Percentiles rank a stretch among this genome's conserved stretches.
Evolutionary conservation across 2,797 vertebrate species (phyloP).

Genomic region (Microctenopoma steveboyesi): DNA sequence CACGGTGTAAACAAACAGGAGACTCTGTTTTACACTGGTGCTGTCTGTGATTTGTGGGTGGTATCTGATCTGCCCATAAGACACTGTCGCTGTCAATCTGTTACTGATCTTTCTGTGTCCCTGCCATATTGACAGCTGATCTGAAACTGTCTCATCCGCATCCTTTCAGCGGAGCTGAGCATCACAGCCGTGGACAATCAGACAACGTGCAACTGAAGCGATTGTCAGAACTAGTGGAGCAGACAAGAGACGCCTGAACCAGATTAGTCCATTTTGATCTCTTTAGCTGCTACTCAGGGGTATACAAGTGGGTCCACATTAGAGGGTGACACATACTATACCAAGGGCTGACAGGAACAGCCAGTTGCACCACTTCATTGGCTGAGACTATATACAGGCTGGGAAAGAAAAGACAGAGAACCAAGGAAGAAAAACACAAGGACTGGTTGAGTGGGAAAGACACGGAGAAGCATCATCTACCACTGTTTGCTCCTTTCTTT

Average conservation of each 20-base stretch:
- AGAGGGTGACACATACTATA: slow-evolving; percentile 30
- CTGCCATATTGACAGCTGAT: slow-evolving; percentile 63
- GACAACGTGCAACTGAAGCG: slow-evolving; percentile 39
- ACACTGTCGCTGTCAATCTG: slow-evolving; percentile 49
- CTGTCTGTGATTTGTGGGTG: slow-evolving; percentile 29
- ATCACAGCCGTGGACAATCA: slow-evolving; percentile 49
- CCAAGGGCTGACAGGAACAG: slow-evolving; percentile 36
- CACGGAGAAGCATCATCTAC: not conserved
- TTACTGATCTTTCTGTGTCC: slow-evolving; percentile 37
- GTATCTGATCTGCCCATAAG: slow-evolving; percentile 35
- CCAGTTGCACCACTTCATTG: slow-evolving; percentile 14
- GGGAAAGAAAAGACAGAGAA: not conserved
- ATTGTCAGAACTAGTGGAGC: slow-evolving; percentile 43
- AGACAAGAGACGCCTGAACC: slow-evolving; percentile 48
- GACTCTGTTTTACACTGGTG: slow-evolving; percentile 11
- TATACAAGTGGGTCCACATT: slow-evolving; percentile 33
- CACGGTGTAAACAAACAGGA: slow-evolving; percentile 38
- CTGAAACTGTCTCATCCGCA: slow-evolving; percentile 53
- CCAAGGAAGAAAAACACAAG: not conserved
- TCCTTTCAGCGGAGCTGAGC: slow-evolving; percentile 43
- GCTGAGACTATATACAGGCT: slow-evolving; percentile 23
- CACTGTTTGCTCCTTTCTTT: not conserved
- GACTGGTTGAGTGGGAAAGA: not conserved
- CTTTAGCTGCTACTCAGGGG: slow-evolving; percentile 47
- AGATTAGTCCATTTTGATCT: slow-evolving; percentile 57